Percentiles rank a stretch among this genome's conserved stretches.
phyloP scores from a whole-genome alignment of 2,888 invertebrate genomes.

The Drosophila melanosoma region DNA sequence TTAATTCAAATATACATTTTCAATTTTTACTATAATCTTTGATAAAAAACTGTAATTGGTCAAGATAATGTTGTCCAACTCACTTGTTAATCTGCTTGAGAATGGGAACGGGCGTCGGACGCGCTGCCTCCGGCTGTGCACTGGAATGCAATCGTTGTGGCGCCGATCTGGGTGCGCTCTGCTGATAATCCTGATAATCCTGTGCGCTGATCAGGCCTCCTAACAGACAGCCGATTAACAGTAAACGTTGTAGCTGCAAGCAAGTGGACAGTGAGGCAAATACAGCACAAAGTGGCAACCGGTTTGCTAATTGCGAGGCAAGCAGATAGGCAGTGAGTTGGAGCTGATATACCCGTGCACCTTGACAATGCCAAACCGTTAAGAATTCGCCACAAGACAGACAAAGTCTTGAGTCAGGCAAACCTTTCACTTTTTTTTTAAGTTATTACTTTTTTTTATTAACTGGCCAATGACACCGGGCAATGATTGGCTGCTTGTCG shows the following conservation, averaged over 20 bases:
- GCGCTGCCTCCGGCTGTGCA: conserved; percentile 67
- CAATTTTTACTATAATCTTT: not conserved
- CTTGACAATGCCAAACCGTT: conserved; percentile 64
- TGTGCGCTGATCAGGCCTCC: conserved; percentile 75
- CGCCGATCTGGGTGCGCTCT: conserved; percentile 79
- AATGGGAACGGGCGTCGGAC: conserved; percentile 90
- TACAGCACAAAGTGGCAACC: conserved; percentile 52
- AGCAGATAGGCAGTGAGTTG: conserved; percentile 6
- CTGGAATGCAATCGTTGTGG: conserved; percentile 81
- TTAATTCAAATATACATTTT: not conserved
- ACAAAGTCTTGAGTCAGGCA: conserved; percentile 48
- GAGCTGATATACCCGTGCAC: conserved; percentile 46
- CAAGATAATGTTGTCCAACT: conserved; percentile 16
- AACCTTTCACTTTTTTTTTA: conserved; percentile 76
- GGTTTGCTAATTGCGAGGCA: conserved; percentile 60
- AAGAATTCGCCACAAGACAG: conserved; percentile 49
- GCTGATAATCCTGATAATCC: conserved; percentile 85
- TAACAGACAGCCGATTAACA: conserved; percentile 72
- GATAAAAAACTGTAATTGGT: not conserved
- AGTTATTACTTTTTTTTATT: not conserved
- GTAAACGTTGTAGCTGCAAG: conserved; percentile 73
- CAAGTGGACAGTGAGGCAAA: conserved; percentile 10
- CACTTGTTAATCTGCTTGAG: conserved; percentile 95
- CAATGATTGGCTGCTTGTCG: conserved; percentile 37
- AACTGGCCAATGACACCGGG: conserved; percentile 75